A percentile compares a stretch with the other conserved stretches of the same genome.
Conservation (phyloP, 1,140 invertebrate genomes). For the Drosophila busckii region DNA sequence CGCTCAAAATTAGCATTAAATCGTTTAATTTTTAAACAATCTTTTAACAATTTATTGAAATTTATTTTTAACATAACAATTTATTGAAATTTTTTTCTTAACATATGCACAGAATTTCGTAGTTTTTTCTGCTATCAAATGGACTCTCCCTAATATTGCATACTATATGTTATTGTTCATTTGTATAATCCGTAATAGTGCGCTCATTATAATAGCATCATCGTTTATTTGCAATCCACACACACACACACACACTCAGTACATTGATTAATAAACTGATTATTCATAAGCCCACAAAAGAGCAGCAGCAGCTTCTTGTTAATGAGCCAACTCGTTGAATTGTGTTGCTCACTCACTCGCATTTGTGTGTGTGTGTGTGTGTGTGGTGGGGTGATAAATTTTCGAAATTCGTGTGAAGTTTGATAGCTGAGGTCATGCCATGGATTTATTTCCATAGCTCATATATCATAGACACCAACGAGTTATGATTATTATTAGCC, state of each 20-base stretch:
- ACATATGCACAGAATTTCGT: no score
- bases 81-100: no score
- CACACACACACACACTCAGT: slow-evolving; percentile 18
- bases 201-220: slow-evolving; percentile 72
- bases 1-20: no score
- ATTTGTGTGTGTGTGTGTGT: slow-evolving; percentile 30
- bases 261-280: slow-evolving; percentile 72
- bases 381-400: slow-evolving; percentile 35
- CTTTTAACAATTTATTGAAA: no score
- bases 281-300: slow-evolving; percentile 69
- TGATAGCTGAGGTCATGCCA: slow-evolving; percentile 72
- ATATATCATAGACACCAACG: slow-evolving; percentile 57
- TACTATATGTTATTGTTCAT: slow-evolving; percentile 1
- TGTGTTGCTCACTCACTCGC: no score
- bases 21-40: no score
- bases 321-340: slow-evolving; percentile 67
- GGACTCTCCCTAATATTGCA: no score
- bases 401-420: slow-evolving; percentile 57
- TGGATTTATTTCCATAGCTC: slow-evolving; percentile 71
- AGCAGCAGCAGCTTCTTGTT: slow-evolving; percentile 73
- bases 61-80: no score
- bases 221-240: slow-evolving; percentile 66
- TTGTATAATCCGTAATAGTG: slow-evolving; percentile 53
- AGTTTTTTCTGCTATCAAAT: no score
- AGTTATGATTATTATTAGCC: slow-evolving; percentile 41